Evolutionary conservation across 2,113 vertebrate genomes (phyloP), one percentile per base, ranked within the genome.

Genomic region (Rhineura floridana): DNA sequence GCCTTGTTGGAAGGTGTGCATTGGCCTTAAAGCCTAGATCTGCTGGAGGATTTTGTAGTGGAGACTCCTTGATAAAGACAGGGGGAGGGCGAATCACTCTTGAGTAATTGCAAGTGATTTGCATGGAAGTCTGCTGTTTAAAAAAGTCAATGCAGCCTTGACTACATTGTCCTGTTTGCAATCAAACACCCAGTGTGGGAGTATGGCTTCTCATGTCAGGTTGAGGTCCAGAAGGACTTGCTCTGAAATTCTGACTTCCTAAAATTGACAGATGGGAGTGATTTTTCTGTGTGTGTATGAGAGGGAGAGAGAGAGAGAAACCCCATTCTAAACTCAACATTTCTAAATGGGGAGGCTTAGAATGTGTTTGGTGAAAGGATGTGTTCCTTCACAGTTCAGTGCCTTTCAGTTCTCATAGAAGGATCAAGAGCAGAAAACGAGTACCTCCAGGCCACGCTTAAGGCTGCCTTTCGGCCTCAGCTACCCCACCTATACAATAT

Each of bases 131-230:
- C 89, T 13, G 23, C 44, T 12, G 4, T 28, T 17, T 11, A 30
- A 25, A 48, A 91, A 90, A 91, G 87, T 83, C 84, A 90, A 92
- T 93, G 90, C 90, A 92, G 46, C 86, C 82, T 94, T 93, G 81
- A 89, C 89, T 87, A 93, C 87, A 94, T 93, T 92, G 90, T 91
- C 89, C 88, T 86, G 87, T 93, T 95, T 94, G 92, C 86, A 94
- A 91, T 93, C 81, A 92, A 90, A 91, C 88, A 89, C 93, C 21
- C 77, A 84, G 75, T 19, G 25, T 83, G 81, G 80, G 92, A 94
- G 92, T 92, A 83, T 92, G 94, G 91, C 91, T 30, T 92, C 19
- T 85, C 86, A 81, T n/a, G n/a, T n/a, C 83, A 93, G 65, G 81
- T 91, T 90, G 91, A 85, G 88, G 92, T 79, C 75, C n/a, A 91